Percentiles rank a stretch among this genome's conserved stretches.
Evolutionary conservation across 2,113 vertebrate genomes (phyloP).

Genomic region (Cyanistes caeruleus): DNA sequence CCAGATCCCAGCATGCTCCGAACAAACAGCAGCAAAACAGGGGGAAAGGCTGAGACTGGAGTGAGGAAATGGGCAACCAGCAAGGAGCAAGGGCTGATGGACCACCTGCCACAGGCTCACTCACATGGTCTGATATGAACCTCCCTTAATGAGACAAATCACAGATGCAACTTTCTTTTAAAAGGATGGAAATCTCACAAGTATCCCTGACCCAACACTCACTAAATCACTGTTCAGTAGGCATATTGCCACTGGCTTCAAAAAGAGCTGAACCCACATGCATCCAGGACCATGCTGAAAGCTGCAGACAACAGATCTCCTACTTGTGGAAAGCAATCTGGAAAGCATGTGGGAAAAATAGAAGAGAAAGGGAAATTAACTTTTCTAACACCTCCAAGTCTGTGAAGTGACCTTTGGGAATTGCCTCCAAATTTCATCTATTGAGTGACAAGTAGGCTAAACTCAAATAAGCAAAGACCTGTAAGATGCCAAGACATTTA

Average conservation of each 20-base stretch:
- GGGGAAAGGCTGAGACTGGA: neutral
- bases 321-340: neutral
- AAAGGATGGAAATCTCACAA: neutral
- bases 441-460: neutral
- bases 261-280: neutral
- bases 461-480: neutral
- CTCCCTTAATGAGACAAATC: neutral
- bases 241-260: neutral
- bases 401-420: neutral
- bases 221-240: neutral
- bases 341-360: neutral
- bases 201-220: neutral
- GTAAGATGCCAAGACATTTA: neutral
- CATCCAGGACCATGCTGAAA: neutral
- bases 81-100: neutral
- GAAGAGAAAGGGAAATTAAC: slow-evolving; percentile 1
- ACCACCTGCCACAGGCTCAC: neutral
- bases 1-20: neutral
- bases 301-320: neutral
- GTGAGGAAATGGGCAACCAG: neutral
- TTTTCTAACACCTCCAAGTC: neutral
- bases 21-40: neutral
- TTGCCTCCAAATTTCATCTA: neutral
- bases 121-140: neutral
- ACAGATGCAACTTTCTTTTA: neutral